phyloP scores from a whole-genome alignment of 2,888 invertebrate species.

The Pinctada fucata region DNA sequence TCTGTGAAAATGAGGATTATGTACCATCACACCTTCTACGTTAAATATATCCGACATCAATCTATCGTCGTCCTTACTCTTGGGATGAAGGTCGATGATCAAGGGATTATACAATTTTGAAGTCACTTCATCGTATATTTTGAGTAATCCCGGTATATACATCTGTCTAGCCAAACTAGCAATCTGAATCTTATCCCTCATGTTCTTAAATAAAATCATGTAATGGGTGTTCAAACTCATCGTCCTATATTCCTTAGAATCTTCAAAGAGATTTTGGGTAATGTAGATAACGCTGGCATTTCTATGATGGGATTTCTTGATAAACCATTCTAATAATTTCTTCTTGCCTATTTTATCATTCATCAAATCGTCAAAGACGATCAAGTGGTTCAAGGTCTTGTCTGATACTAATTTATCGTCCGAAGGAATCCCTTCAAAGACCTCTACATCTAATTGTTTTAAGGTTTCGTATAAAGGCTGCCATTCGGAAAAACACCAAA shows the following conservation, averaged over 20 bases:
- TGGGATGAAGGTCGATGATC: neutral
- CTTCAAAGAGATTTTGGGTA: conserved; percentile 11
- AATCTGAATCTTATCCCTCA: conserved; percentile 12
- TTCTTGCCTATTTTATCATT: neutral
- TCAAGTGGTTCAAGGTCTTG: neutral
- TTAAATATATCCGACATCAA: neutral
- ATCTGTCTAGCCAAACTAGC: neutral
- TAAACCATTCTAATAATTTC: neutral
- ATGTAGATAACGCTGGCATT: conserved; percentile 21
- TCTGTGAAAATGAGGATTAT: no score
- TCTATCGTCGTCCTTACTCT: neutral
- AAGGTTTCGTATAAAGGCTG: neutral
- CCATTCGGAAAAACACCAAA: conserved; percentile 13
- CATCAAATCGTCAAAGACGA: conserved; percentile 16
- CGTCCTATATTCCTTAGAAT: conserved; percentile 3
- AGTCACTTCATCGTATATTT: neutral
- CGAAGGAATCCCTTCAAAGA: no score
- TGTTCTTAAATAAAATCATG: conserved; percentile 21
- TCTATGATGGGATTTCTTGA: conserved; percentile 18
- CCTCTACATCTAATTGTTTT: no score
- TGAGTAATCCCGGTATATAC: neutral
- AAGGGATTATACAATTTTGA: neutral
- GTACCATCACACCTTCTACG: neutral
- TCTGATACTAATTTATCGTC: neutral
- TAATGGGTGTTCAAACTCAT: conserved; percentile 22